A percentile compares a stretch with the other conserved stretches of the same genome.
phyloP scores from a whole-genome alignment of 1,140 invertebrate species.

The Drosophila repleta region DNA sequence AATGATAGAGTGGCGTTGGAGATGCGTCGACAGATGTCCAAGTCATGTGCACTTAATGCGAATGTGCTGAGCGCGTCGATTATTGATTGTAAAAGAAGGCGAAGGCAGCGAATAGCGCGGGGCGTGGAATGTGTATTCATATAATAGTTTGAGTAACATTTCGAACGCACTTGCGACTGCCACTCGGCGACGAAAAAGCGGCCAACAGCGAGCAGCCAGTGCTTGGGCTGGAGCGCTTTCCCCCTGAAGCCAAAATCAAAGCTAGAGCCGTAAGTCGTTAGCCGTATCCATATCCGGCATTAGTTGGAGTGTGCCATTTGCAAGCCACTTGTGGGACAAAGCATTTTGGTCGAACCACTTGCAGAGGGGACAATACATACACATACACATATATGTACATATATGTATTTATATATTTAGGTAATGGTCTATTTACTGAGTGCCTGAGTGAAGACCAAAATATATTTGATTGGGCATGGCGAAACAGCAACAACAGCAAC shows the following conservation, averaged over 20 bases:
- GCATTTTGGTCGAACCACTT: conserved; percentile 30
- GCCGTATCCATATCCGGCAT: conserved; percentile 58
- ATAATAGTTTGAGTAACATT: no score
- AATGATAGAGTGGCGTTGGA: no score
- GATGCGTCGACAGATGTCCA: no score
- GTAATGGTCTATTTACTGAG: conserved; percentile 56
- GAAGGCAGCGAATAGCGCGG: no score
- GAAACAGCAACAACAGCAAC: conserved; percentile 6
- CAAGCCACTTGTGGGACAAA: conserved; percentile 24
- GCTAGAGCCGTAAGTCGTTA: conserved; percentile 1
- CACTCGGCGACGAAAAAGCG: background rate
- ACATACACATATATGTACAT: no score
- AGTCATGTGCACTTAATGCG: no score
- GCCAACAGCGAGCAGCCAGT: conserved; percentile 11
- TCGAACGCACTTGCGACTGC: no score
- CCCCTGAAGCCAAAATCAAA: conserved; percentile 40
- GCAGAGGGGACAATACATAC: background rate
- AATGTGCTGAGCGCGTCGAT: no score
- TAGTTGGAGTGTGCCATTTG: conserved; percentile 44
- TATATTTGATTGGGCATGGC: conserved; percentile 41
- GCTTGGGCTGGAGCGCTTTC: conserved; percentile 35
- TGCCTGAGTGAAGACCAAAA: conserved; percentile 2
- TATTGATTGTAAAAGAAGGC: no score
- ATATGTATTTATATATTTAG: background rate
- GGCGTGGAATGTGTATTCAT: no score